Evolutionary conservation across 2,113 vertebrate genomes (phyloP).

Genomic region (Stegastes partitus): DNA sequence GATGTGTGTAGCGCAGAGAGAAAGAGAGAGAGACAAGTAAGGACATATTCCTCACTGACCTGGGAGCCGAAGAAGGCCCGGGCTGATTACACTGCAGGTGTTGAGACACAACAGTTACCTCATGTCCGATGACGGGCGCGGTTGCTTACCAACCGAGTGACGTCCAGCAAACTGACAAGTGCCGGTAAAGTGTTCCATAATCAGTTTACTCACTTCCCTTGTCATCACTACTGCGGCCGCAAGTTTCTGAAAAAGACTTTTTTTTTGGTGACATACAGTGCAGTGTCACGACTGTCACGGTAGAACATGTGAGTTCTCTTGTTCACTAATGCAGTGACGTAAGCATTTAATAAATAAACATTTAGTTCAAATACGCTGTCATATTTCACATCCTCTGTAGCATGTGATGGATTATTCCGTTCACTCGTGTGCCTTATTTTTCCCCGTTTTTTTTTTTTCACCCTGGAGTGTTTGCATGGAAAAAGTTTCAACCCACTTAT

Average conservation of each 20-base stretch:
- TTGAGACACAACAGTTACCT: constrained; percentile 71
- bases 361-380: background rate
- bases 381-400: background rate
- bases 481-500: constrained; percentile 18
- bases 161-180: constrained; percentile 54
- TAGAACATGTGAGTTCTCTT: background rate
- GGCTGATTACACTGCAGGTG: constrained; percentile 54
- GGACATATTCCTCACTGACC: constrained; percentile 69
- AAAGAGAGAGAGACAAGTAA: constrained; percentile 67
- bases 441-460: background rate
- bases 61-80: constrained; percentile 17
- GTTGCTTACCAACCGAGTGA: constrained; percentile 46
- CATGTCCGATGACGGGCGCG: constrained; percentile 58
- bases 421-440: background rate
- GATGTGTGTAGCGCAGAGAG: constrained; percentile 30
- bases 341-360: background rate
- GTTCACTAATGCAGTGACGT: background rate
- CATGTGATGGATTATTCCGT: background rate
- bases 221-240: constrained; percentile 16
- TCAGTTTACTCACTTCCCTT: constrained; percentile 68
- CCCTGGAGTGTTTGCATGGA: constrained; percentile 2
- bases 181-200: constrained; percentile 67
- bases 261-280: background rate
- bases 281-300: background rate
- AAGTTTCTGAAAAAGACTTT: constrained; percentile 17